Conservation (phyloP, 2,797 vertebrate species). For the Tauraco hartlaubi region DNA sequence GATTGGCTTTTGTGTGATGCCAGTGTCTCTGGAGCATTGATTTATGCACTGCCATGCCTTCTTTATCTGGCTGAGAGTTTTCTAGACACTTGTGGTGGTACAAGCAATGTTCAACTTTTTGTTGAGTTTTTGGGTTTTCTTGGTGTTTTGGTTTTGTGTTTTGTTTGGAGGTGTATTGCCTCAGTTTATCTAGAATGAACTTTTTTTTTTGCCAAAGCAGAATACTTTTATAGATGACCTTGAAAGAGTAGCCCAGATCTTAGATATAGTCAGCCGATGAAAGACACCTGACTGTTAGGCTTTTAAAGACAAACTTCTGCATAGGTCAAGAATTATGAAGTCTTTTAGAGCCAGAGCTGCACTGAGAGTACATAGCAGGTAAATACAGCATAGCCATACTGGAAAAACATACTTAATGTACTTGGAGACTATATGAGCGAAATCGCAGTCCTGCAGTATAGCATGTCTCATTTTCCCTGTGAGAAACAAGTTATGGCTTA, state of each 20-base stretch:
- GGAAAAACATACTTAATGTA: not conserved
- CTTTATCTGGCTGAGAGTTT: not conserved
- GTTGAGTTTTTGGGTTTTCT: not conserved
- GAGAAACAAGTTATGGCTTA: conserved; percentile 23
- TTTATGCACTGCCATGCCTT: not conserved
- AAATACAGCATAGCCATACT: not conserved
- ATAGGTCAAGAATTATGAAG: not conserved
- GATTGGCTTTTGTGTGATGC: not conserved
- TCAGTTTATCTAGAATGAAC: not conserved
- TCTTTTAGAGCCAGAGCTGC: not conserved
- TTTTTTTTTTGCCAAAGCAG: not conserved
- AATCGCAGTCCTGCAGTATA: not conserved
- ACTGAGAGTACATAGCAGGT: not conserved
- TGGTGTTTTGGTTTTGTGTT: not conserved
- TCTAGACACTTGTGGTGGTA: not conserved
- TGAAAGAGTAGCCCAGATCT: not conserved
- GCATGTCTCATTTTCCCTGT: not conserved
- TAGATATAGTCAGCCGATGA: not conserved
- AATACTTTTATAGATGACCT: not conserved
- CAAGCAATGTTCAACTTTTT: not conserved
- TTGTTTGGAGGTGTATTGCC: not conserved
- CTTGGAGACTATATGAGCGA: not conserved
- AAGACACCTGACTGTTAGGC: not conserved
- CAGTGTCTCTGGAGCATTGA: not conserved
- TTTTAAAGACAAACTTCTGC: not conserved